phyloP scores from a whole-genome alignment of 2,113 vertebrate genomes.

The Salminus brasiliensis region DNA sequence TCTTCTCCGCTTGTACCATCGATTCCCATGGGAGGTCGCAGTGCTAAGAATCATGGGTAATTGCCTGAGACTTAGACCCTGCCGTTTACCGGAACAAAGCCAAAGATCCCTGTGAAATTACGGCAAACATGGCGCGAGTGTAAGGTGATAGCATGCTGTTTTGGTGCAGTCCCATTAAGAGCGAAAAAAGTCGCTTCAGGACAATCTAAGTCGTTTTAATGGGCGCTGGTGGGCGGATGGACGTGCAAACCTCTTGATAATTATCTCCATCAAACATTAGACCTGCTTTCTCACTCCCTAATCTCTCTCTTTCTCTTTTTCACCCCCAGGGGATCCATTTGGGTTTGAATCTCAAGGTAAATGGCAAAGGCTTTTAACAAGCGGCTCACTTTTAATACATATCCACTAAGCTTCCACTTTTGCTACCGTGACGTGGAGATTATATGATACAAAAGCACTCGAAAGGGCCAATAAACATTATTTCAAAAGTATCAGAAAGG shows the following conservation, averaged over 20 bases:
- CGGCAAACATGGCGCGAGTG: constrained; percentile 10
- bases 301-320: background rate
- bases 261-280: background rate
- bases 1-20: constrained; percentile 34
- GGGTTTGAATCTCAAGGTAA: background rate
- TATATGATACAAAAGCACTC: background rate
- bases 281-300: background rate
- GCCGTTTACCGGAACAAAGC: constrained; percentile 49
- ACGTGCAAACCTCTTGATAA: background rate
- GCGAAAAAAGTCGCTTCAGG: constrained; percentile 19
- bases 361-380: background rate
- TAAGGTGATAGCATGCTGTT: constrained; percentile 39
- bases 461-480: background rate
- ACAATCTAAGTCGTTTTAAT: constrained; percentile 44
- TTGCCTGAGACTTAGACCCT: constrained; percentile 16
- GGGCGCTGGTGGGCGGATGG: constrained; percentile 23
- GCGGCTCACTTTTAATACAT: background rate
- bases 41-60: constrained; percentile 60
- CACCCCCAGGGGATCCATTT: background rate
- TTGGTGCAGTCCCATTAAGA: constrained; percentile 23
- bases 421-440: background rate
- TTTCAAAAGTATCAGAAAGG: background rate
- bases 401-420: background rate
- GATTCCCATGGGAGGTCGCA: constrained; percentile 50
- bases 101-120: constrained; percentile 46